phyloP scores from a whole-genome alignment of 2,113 vertebrate genomes.

The Lichenostomus cassidix region DNA sequence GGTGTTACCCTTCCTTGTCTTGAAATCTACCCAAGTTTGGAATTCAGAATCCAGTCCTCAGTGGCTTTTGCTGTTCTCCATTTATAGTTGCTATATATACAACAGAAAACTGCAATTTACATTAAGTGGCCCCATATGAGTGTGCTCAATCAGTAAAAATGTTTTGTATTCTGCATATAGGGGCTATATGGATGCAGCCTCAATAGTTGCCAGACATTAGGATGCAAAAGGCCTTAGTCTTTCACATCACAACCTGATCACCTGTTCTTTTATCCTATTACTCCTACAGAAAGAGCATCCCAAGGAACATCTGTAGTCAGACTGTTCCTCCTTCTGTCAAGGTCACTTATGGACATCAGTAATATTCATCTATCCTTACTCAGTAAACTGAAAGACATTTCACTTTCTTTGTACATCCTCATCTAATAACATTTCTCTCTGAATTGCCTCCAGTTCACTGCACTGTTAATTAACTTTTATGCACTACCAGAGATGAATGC shows the following conservation, averaged over 20 bases:
- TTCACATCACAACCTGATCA: not conserved
- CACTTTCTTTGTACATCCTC: not conserved
- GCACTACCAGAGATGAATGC: not conserved
- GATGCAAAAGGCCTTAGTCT: not conserved
- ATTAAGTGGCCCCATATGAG: not conserved
- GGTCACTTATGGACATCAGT: not conserved
- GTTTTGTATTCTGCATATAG: not conserved
- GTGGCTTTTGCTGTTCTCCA: not conserved
- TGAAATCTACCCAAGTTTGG: not conserved
- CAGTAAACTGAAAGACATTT: not conserved
- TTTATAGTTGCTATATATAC: not conserved
- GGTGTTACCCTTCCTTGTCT: not conserved
- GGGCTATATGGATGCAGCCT: not conserved
- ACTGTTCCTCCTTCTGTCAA: not conserved
- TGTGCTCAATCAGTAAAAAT: not conserved
- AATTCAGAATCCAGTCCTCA: not conserved
- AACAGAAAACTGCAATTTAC: not conserved
- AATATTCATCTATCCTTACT: not conserved
- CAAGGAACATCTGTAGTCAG: not conserved
- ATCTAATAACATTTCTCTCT: not conserved
- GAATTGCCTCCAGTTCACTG: not conserved
- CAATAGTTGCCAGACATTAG: not conserved
- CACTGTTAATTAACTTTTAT: constrained; percentile 29
- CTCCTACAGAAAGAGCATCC: not conserved
- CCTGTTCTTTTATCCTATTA: not conserved